phyloP scores from a whole-genome alignment of 2,888 invertebrate genomes.

The Dynastes tityus region DNA sequence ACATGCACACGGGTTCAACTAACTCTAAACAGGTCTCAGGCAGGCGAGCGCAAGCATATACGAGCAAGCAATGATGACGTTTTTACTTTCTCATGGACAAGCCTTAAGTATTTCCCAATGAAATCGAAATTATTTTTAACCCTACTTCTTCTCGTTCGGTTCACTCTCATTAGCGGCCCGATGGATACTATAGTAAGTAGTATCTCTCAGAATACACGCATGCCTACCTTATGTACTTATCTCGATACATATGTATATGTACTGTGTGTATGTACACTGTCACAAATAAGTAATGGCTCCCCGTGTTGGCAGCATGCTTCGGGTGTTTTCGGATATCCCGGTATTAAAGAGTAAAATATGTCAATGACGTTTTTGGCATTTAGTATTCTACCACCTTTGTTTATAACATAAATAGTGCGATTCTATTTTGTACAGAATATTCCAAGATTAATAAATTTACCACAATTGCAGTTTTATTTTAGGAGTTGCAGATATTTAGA shows the following conservation, averaged over 20 bases:
- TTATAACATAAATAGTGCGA: too few relatives aligned
- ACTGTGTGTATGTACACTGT: too few relatives aligned
- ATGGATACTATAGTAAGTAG: neutral
- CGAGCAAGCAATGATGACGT: slow-evolving; percentile 57
- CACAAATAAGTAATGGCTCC: too few relatives aligned
- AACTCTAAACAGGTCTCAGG: slow-evolving; percentile 64
- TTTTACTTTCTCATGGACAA: slow-evolving; percentile 61
- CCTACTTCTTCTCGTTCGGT: slow-evolving; percentile 47
- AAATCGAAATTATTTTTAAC: slow-evolving; percentile 57
- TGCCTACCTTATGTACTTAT: slow-evolving; percentile 12
- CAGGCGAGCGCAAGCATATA: slow-evolving; percentile 39
- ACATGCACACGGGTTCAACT: slow-evolving; percentile 63
- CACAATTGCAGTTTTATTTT: too few relatives aligned
- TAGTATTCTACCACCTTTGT: too few relatives aligned
- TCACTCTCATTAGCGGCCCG: slow-evolving; percentile 27
- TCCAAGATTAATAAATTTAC: too few relatives aligned
- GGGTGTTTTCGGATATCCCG: too few relatives aligned
- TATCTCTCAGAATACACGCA: slow-evolving; percentile 6
- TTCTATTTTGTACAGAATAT: too few relatives aligned
- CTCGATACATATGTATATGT: neutral
- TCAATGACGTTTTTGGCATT: too few relatives aligned
- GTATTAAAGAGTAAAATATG: too few relatives aligned
- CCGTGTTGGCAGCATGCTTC: too few relatives aligned
- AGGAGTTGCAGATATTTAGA: too few relatives aligned
- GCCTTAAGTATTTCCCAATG: slow-evolving; percentile 58